Evolutionary conservation across 2,113 vertebrate species (phyloP).

Genomic region (Monopterus albus): DNA sequence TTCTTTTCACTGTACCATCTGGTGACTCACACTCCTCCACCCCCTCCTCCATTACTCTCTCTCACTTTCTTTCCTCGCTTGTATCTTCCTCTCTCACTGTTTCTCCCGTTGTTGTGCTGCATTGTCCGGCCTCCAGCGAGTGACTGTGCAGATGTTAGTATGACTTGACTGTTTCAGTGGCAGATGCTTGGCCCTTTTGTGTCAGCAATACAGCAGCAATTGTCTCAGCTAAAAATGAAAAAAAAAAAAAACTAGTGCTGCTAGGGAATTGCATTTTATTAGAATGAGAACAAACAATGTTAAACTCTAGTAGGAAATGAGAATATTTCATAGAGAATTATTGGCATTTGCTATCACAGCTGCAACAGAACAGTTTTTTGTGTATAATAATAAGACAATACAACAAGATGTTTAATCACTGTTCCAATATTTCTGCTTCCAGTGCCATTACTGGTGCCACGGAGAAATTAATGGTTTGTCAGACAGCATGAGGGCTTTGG

Average conservation of each 20-base stretch:
- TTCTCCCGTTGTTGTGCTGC: background rate
- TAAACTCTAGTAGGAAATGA: background rate
- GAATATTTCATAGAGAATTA: background rate
- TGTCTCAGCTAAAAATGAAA: constrained; percentile 17
- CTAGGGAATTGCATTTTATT: constrained; percentile 19
- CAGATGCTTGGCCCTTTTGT: constrained; percentile 28
- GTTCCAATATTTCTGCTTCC: constrained; percentile 37
- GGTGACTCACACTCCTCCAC: constrained; percentile 57
- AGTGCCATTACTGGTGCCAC: constrained; percentile 17
- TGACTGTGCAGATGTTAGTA: constrained; percentile 47
- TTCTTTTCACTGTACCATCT: constrained; percentile 78
- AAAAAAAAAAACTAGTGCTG: background rate
- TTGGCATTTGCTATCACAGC: constrained; percentile 3
- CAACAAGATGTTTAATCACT: constrained; percentile 25
- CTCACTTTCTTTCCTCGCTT: constrained; percentile 50
- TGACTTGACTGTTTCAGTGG: constrained; percentile 18
- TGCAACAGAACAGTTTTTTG: constrained; percentile 7
- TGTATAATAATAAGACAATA: constrained; percentile 22
- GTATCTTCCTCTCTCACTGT: constrained; percentile 28
- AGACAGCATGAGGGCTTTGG: constrained; percentile 21
- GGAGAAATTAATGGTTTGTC: constrained; percentile 32
- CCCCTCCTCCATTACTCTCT: constrained; percentile 26
- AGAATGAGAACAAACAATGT: constrained; percentile 25
- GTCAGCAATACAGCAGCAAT: constrained; percentile 11
- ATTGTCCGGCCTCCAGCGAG: background rate